phyloP scores from a whole-genome alignment of 2,113 vertebrate genomes.

The Copsychus sechellarum region DNA sequence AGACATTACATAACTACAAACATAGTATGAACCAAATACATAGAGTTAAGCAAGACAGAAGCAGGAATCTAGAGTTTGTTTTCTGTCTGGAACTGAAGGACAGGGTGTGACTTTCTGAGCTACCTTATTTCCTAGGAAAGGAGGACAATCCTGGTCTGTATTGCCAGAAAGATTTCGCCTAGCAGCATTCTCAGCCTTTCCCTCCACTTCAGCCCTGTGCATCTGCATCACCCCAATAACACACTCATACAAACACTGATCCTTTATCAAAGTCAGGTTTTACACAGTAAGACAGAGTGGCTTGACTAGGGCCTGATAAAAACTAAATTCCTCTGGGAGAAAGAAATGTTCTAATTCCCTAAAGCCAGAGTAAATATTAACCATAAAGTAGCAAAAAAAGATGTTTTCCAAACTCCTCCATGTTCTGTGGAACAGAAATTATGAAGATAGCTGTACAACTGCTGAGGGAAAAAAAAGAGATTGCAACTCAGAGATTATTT shows the following conservation, averaged over 20 bases:
- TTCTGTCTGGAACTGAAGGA: slow-evolving; percentile 15
- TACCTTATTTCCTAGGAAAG: not conserved
- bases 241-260: not conserved
- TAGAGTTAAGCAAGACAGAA: not conserved
- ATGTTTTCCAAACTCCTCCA: not conserved
- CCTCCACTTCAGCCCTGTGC: not conserved
- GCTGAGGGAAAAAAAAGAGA: not conserved
- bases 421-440: not conserved
- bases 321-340: not conserved
- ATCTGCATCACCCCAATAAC: not conserved
- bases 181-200: not conserved
- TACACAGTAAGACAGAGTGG: not conserved
- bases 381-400: not conserved
- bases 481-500: not conserved
- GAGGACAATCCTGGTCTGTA: not conserved
- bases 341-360: not conserved
- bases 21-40: not conserved
- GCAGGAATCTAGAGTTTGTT: not conserved
- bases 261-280: not conserved
- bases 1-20: not conserved
- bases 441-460: not conserved
- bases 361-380: not conserved
- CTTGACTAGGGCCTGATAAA: not conserved
- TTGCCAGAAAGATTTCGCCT: not conserved
- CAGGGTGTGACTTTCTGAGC: not conserved